Evolutionary conservation across 2,113 vertebrate genomes (phyloP).

Genomic region (Amphiprion percula): DNA sequence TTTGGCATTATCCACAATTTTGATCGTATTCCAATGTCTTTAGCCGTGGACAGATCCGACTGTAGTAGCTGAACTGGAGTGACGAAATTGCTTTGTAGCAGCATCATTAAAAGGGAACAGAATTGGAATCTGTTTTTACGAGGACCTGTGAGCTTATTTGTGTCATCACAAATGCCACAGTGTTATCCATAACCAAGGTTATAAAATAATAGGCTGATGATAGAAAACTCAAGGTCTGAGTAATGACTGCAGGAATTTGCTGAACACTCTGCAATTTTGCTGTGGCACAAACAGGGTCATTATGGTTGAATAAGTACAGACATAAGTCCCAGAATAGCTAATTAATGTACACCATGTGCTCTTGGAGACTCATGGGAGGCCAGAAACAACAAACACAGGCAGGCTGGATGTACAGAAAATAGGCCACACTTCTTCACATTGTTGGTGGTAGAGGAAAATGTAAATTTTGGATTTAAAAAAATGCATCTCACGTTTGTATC

Average conservation of each 20-base stretch:
- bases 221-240: slow-evolving; percentile 62
- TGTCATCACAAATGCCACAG: slow-evolving; percentile 62
- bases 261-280: slow-evolving; percentile 40
- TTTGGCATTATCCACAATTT: slow-evolving; percentile 17
- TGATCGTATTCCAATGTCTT: neutral
- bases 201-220: slow-evolving; percentile 62
- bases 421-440: slow-evolving; percentile 9
- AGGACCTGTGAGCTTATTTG: slow-evolving; percentile 43
- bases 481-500: slow-evolving; percentile 11
- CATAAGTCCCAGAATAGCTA: slow-evolving; percentile 51
- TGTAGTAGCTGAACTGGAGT: neutral
- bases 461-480: slow-evolving; percentile 1
- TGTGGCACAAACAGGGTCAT: slow-evolving; percentile 50
- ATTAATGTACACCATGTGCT: slow-evolving; percentile 42
- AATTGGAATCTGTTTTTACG: slow-evolving; percentile 29
- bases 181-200: slow-evolving; percentile 65
- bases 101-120: slow-evolving; percentile 42
- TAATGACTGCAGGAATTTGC: slow-evolving; percentile 48
- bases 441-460: neutral
- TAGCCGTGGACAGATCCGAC: neutral
- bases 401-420: neutral
- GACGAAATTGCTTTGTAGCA: slow-evolving; percentile 6
- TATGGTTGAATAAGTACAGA: slow-evolving; percentile 59
- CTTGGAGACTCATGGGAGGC: slow-evolving; percentile 23
- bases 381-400: slow-evolving; percentile 26